phyloP scores from a whole-genome alignment of 2,888 invertebrate species.

The Oconnorella tubifera region DNA sequence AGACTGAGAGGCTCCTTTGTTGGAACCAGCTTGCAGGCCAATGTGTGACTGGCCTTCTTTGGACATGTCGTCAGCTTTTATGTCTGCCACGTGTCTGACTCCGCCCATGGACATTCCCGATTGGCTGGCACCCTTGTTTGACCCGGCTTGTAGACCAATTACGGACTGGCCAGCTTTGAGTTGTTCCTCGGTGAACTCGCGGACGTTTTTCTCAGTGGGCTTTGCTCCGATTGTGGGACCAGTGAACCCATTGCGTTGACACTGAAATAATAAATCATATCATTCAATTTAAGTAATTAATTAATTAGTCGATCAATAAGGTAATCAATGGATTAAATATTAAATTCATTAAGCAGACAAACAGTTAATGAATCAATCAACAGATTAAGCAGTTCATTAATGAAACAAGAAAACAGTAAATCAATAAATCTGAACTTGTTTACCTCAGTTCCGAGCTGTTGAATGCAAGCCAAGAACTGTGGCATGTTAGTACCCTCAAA shows the following conservation, averaged over 20 bases:
- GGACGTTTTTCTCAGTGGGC: slow-evolving; percentile 46
- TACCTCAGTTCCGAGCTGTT: slow-evolving; percentile 55
- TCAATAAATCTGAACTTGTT: not conserved
- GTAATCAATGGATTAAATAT: too few relatives aligned
- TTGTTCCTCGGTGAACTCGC: slow-evolving; percentile 51
- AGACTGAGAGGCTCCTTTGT: slow-evolving; percentile 12
- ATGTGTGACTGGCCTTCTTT: not conserved
- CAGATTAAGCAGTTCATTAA: not conserved
- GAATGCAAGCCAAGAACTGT: slow-evolving; percentile 52
- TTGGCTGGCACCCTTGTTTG: slow-evolving; percentile 51
- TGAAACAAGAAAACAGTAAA: not conserved
- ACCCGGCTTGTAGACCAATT: slow-evolving; percentile 51
- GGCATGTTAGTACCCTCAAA: slow-evolving; percentile 55
- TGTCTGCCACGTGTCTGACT: slow-evolving; percentile 16
- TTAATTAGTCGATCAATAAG: too few relatives aligned
- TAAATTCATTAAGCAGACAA: too few relatives aligned
- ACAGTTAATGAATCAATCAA: not conserved
- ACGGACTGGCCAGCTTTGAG: slow-evolving; percentile 41
- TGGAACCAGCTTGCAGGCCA: slow-evolving; percentile 15
- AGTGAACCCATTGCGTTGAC: slow-evolving; percentile 47
- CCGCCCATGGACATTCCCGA: slow-evolving; percentile 25
- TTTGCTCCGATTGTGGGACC: slow-evolving; percentile 52
- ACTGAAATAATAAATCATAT: slow-evolving; percentile 2
- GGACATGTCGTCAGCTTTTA: slow-evolving; percentile 14
- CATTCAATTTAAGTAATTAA: too few relatives aligned